Conservation (phyloP, 92 coral and sea anemone genomes). For the Parazoanthus atlanticus region DNA sequence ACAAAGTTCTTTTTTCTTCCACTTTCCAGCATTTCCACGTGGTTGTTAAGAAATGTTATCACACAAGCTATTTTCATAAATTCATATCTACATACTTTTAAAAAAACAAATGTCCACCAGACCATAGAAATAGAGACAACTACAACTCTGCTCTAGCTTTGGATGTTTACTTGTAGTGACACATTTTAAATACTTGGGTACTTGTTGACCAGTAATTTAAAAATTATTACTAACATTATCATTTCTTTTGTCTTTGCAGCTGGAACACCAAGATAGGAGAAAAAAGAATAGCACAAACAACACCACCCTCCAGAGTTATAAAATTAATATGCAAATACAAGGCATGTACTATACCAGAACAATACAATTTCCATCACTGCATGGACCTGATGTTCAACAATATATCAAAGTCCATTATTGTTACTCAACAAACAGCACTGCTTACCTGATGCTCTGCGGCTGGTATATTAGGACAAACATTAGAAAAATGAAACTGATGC, state of each 20-base stretch:
- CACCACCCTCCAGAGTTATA: constrained; percentile 3
- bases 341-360: neutral
- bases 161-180: neutral
- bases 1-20: neutral
- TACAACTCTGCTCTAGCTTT: neutral
- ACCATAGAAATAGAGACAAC: neutral
- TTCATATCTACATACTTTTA: neutral
- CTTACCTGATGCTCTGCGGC: no score
- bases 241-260: neutral
- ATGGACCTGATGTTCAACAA: constrained; percentile 1
- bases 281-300: neutral
- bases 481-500: no score
- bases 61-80: neutral
- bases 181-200: neutral
- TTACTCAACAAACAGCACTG: no score
- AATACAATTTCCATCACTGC: constrained; percentile 1
- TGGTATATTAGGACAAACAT: no score
- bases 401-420: neutral
- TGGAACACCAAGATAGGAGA: neutral
- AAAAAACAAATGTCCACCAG: neutral
- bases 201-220: constrained; percentile 1
- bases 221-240: neutral
- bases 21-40: neutral
- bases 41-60: neutral
- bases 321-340: neutral